Base-by-base conservation (phyloP, 53 echinoderm and acorn worm genomes). In the Actinopyga echinites region DNA sequence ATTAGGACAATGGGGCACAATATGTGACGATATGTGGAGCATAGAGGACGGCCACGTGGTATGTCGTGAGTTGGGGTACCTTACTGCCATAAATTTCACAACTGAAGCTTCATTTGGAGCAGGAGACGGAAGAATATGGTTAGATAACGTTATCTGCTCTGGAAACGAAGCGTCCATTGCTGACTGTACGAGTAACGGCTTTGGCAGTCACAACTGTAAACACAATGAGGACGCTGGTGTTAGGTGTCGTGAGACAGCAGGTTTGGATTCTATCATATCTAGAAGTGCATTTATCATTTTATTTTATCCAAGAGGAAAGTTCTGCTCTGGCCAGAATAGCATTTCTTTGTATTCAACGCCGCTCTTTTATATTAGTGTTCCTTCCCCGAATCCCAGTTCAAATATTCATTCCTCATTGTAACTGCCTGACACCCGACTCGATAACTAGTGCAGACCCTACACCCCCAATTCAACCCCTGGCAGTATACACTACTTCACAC, bases 1-100 rank as follows among this genome's bases (percentile, higher is more conserved):
- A 4, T 1, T 21, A 12, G 31, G 31, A 9, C 28, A 62, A 31
- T 62, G 63, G 63, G 26, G 63, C 2, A 62, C 63, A 15, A 31
- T 62, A 62, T 62, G 63, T 62, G 63, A 62, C 26, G 63, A 62
- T 62, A 21, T 29, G 9, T 62, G 63, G 63, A 31, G 31, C 63
- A 29, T 62, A 31, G 28, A 29, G 21, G 63, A 62, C 5, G 63
- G 28, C 5, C 28, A 62, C 4, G 63, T 62, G 28, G 26, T 62
- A 12, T 62, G 63, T 62, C 1, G 21, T 13, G 28, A 62, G 13
- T 15, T 62, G 28, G 63, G 63, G 28, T 62, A 29, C n/a, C 28
- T 5, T 10, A 20, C 28, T 22, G 63, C 63, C 63, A 62, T 26
- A 28, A 22, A 13, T 2, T 4, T 31, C 31, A 28, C 63, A 24